A percentile compares a stretch with the other conserved stretches of the same genome.
Evolutionary conservation across 2,888 invertebrate genomes (phyloP).

Genomic region (Syrista parreyssii): DNA sequence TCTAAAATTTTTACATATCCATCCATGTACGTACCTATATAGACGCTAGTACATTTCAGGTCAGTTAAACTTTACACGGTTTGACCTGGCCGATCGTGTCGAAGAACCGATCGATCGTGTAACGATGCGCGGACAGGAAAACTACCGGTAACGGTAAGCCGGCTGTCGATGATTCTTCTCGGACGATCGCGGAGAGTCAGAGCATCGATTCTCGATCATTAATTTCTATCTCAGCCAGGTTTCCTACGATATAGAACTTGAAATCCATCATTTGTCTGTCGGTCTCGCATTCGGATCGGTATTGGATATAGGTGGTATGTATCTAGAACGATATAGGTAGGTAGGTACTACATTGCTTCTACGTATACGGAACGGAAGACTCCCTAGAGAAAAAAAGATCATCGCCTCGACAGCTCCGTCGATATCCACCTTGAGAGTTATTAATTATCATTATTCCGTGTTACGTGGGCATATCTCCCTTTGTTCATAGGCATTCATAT

Average conservation of each 20-base stretch:
- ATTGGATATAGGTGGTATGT: background rate
- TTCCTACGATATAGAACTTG: slow-evolving; percentile 24
- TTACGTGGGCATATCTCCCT: slow-evolving; percentile 22
- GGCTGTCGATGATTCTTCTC: slow-evolving; percentile 34
- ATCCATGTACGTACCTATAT: background rate
- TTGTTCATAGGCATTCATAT: background rate
- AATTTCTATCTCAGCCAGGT: slow-evolving; percentile 40
- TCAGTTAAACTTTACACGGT: slow-evolving; percentile 1
- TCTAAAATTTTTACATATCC: background rate
- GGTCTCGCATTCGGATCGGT: background rate
- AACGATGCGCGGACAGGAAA: slow-evolving; percentile 52
- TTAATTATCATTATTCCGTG: slow-evolving; percentile 52
- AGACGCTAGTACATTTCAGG: background rate
- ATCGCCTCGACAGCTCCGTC: slow-evolving; percentile 27
- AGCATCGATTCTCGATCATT: slow-evolving; percentile 44
- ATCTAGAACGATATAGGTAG: background rate
- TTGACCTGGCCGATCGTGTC: slow-evolving; percentile 29
- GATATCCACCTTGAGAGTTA: slow-evolving; percentile 51
- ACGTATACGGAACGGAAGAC: background rate
- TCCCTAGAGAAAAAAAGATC: background rate
- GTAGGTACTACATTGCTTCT: background rate
- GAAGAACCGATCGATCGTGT: slow-evolving; percentile 25
- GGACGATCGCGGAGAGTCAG: slow-evolving; percentile 23
- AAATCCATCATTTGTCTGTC: slow-evolving; percentile 37
- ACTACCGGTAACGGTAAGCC: slow-evolving; percentile 49